phyloP scores from a whole-genome alignment of 1,140 invertebrate species.

The Cheumatopsyche charites region DNA sequence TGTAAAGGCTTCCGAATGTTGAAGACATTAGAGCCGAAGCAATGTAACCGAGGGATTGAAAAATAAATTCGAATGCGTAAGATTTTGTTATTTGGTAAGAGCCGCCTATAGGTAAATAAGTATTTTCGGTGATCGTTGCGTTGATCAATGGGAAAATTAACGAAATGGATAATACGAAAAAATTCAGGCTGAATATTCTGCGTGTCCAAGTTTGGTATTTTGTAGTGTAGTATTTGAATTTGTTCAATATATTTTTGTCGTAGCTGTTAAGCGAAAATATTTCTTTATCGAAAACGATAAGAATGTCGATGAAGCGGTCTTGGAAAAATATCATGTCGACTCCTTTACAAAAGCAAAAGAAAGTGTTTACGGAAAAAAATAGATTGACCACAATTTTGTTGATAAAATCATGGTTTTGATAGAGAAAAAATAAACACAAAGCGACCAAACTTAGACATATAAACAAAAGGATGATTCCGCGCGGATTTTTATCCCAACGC shows the following conservation, averaged over 20 bases:
- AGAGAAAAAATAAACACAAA: slow-evolving; percentile 11
- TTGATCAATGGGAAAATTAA: slow-evolving; percentile 1
- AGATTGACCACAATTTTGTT: neutral
- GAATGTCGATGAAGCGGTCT: neutral
- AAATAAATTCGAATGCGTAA: neutral
- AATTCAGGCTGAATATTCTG: neutral
- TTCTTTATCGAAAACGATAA: neutral
- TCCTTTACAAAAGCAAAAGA: slow-evolving; percentile 15
- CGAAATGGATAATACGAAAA: neutral
- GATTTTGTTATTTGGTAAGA: neutral
- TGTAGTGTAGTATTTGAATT: neutral
- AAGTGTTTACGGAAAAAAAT: slow-evolving; percentile 3
- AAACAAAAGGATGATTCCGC: neutral
- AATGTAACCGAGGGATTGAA: slow-evolving; percentile 3
- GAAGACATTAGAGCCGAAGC: neutral
- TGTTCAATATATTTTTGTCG: neutral
- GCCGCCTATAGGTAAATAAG: neutral
- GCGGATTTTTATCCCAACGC: neutral
- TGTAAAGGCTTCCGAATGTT: neutral
- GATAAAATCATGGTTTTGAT: neutral
- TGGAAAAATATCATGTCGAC: neutral
- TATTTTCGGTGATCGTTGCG: neutral
- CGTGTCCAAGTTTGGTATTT: neutral
- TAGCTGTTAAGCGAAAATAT: neutral
- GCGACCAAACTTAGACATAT: neutral